Evolutionary conservation across 2,888 invertebrate species (phyloP), one percentile per base, ranked within the genome.

Genomic region (Mayetiola destructor): DNA sequence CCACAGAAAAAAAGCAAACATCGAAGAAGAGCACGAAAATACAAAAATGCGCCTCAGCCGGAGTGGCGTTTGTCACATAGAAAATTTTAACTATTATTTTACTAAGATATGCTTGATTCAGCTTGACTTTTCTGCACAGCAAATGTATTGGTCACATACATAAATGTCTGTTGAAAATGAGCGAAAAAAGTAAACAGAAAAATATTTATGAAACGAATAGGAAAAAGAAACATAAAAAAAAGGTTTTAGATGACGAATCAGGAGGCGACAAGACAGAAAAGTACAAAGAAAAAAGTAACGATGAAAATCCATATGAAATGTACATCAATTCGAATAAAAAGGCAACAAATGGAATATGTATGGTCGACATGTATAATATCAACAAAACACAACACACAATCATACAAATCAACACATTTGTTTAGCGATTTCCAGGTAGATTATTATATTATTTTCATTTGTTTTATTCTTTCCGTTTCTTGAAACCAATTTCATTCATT

Each of bases 371-470:
- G 42, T 42, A 42, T 42, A n/a, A n/a, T n/a, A 42, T 42, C 42
- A 42, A 42, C 23, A 12, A 48, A 48, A 48, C 23, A 48, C n/a
- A n/a, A n/a, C n/a, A n/a, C n/a, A n/a, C n/a, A n/a, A n/a, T n/a
- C n/a, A n/a, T n/a, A n/a, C 48, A 48, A 48, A 48, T 48, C 48
- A 48, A 48, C 48, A 40, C 40, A 48, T 48, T n/a, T 27, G 48
- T 48, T 48, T 27, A 48, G 48, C 48, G 27, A 48, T 48, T 48
- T 48, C 48, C 48, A 48, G 48, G 48, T 48, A 48, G 48, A 48
- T 48, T 48, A 48, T 23, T 48, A 27, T 48, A 27, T 48, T 48
- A 27, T 23, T 48, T 48, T 48, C 27, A 8, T 27, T n/a, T n/a
- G n/a, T n/a, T n/a, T n/a, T 40, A 40, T 21, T 20, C 4, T 27